Evolutionary conservation across 2,888 invertebrate genomes (phyloP).

Genomic region (Pterostichus madidus): DNA sequence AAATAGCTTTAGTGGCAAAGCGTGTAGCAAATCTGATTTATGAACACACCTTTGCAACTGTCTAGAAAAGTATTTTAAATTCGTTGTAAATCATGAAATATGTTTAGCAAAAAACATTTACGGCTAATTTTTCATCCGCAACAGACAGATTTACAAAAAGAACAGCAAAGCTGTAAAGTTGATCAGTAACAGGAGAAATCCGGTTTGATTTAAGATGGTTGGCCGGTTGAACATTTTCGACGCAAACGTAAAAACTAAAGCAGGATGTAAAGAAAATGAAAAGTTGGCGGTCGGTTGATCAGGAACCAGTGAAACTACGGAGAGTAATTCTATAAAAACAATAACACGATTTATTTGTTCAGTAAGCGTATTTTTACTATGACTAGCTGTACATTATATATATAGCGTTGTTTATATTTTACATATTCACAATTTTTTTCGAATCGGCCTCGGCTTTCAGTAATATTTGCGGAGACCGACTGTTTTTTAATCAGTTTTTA

Average conservation of each 20-base stretch:
- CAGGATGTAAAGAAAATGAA: slow-evolving; percentile 6
- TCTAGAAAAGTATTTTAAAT: slow-evolving; percentile 42
- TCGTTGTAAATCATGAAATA: slow-evolving; percentile 43
- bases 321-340: slow-evolving; percentile 77
- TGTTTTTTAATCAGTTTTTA: slow-evolving; percentile 72
- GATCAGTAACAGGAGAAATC: no score
- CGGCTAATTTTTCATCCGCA: slow-evolving; percentile 43
- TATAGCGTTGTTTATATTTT: slow-evolving; percentile 75
- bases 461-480: slow-evolving; percentile 67
- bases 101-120: slow-evolving; percentile 32
- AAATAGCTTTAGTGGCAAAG: slow-evolving; percentile 7
- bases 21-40: slow-evolving; percentile 33
- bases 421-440: slow-evolving; percentile 77
- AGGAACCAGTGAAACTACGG: slow-evolving; percentile 74
- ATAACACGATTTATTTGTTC: slow-evolving; percentile 78
- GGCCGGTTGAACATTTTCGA: slow-evolving; percentile 21
- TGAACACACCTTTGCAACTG: slow-evolving; percentile 42
- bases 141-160: slow-evolving; percentile 13
- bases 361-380: slow-evolving; percentile 78
- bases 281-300: background rate
- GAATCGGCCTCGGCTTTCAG: slow-evolving; percentile 70
- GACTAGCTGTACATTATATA: slow-evolving; percentile 78
- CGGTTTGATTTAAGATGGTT: no score
- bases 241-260: background rate
- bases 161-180: background rate